Evolutionary conservation across 2,888 invertebrate species (phyloP), one percentile per base, ranked within the genome.

Genomic region (Dynastes tityus): DNA sequence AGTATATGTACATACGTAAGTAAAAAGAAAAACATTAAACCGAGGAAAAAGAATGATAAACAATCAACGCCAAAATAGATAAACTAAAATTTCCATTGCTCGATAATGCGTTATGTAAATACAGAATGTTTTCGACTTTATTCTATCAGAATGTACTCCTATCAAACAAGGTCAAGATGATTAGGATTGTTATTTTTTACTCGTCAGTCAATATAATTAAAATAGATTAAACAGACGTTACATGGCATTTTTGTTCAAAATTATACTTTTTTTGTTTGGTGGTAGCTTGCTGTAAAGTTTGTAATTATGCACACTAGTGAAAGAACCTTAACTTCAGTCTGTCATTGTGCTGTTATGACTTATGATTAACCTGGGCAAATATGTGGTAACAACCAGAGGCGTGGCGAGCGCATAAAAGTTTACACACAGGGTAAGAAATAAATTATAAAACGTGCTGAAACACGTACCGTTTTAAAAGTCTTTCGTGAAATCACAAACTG

Each of bases 121-220:
- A 68, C 45, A n/a, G 6, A 37, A 40, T 68, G 51, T 49, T 68
- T 68, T 45, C 51, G 22, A 49, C 68, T 29, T 13, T 13, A 49
- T 27, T 68, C 22, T 68, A 68, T 68, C 68, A 49, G 27, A 68
- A 49, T 27, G 49, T 16, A 68, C 22, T 40, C 32, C 40, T 73
- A 73, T 73, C 73, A 58, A 73, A 73, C 73, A 73, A 73, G 73
- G 73, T 73, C 73, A 73, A 45, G 13, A n/a, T 45, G 73, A 61
- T 58, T 73, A 45, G 55, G 40, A 61, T 45, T 73, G 58, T 73
- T 58, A 73, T 71, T 58, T 53, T 73, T 53, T 73, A 32, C 32
- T 32, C 29, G 63, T 55, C 8, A 22, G n/a, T 2, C 27, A 58
- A 9, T 40, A 68, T 32, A 32, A 63, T 63, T 63, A 63, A 63